Evolutionary conservation across 1,140 invertebrate genomes (phyloP).

Genomic region (Ectropis grisescens): DNA sequence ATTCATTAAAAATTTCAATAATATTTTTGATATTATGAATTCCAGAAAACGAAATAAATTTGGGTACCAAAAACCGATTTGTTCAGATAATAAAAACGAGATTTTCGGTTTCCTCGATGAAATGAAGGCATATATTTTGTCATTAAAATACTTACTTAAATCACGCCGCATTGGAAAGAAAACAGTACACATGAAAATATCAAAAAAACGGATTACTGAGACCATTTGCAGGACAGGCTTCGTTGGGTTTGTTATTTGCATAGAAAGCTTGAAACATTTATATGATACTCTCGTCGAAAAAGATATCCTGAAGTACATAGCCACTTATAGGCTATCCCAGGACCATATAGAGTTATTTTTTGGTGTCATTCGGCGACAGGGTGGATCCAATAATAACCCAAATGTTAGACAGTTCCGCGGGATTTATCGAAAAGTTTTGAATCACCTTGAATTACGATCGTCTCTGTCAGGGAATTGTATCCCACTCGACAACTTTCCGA

Average conservation of each 20-base stretch:
- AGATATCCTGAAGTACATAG: constrained; percentile 16
- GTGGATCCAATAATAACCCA: constrained; percentile 58
- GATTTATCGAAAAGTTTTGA: too few species aligned
- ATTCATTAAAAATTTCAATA: constrained; percentile 17
- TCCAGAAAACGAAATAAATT: constrained; percentile 3
- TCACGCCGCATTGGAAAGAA: neutral
- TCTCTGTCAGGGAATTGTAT: too few species aligned
- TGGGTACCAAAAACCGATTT: constrained; percentile 14
- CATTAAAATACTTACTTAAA: constrained; percentile 4
- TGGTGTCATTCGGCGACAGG: constrained; percentile 22
- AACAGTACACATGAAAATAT: constrained; percentile 5
- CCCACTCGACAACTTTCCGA: too few species aligned
- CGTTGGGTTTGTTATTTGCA: constrained; percentile 14
- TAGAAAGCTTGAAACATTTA: constrained; percentile 19
- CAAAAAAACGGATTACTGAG: constrained; percentile 8
- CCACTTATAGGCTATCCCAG: constrained; percentile 43
- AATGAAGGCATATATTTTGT: constrained; percentile 9
- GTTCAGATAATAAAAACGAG: constrained; percentile 4
- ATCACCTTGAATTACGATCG: too few species aligned
- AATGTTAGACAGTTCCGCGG: constrained; percentile 29
- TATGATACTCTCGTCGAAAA: constrained; percentile 13
- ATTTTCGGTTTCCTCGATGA: constrained; percentile 7
- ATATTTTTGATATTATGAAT: constrained; percentile 18
- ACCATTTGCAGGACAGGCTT: constrained; percentile 15
- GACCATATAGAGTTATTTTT: constrained; percentile 57